Conservation (phyloP, 2,113 vertebrate species). For the Dromiciops gliroides region DNA sequence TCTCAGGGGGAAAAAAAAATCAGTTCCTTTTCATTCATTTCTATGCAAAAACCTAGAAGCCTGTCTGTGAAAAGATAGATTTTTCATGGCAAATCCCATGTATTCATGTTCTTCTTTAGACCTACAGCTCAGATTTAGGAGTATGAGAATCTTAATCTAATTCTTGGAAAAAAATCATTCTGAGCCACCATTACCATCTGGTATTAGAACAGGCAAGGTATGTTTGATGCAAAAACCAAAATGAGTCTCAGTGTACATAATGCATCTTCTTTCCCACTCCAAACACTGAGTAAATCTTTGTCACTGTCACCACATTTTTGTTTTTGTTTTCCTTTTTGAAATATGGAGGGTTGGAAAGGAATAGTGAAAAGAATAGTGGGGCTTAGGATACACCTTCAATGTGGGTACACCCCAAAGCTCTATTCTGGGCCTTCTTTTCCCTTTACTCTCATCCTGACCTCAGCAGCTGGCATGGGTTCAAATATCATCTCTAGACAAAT, state of each 20-base stretch:
- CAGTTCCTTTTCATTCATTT: slow-evolving; percentile 17
- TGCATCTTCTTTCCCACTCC: not conserved
- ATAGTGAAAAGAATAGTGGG: not conserved
- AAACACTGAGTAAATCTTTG: slow-evolving; percentile 6
- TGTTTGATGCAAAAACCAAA: slow-evolving; percentile 5
- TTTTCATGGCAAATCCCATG: slow-evolving; percentile 1
- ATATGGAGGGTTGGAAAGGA: not conserved
- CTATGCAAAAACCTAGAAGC: slow-evolving; percentile 12
- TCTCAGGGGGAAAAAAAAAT: not conserved
- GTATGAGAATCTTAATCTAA: not conserved
- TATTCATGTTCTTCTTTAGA: not conserved
- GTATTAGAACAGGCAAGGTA: not conserved
- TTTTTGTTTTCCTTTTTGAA: not conserved
- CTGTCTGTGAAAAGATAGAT: not conserved
- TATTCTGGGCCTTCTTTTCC: not conserved
- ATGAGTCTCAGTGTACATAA: not conserved
- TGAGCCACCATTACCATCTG: not conserved
- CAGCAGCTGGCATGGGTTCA: not conserved
- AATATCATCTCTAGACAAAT: not conserved
- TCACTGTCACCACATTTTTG: not conserved
- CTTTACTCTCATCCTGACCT: not conserved
- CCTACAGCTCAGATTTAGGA: not conserved
- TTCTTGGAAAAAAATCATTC: slow-evolving; percentile 20
- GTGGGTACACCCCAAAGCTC: not conserved
- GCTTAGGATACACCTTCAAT: not conserved